Evolutionary conservation across 1,140 invertebrate species (phyloP), one percentile per base, ranked within the genome.

Genomic region (Drosophila truncata): DNA sequence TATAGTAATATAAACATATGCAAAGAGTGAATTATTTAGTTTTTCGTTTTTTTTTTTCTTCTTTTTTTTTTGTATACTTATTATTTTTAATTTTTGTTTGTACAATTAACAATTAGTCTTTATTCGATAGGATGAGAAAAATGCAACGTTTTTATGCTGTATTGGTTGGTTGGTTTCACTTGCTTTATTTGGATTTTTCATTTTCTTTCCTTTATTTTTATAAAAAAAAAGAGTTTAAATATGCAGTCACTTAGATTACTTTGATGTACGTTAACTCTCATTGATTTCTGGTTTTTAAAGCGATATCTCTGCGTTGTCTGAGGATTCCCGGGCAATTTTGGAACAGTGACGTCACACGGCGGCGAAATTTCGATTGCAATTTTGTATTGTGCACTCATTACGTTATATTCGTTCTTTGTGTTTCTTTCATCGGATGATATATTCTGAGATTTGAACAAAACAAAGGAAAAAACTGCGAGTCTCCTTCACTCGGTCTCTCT

Each of bases 401-500:
- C 84, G 85, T 88, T 88, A 90, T 66, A 64, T 85, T 88, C 44
- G 62, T 65, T 71, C 50, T 31, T 58, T 50, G 52, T 49, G 50
- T 50, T 58, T 59, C 50, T 35, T 72, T 72, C 35, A 54, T 70
- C 66, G 62, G 66, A 65, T 66, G 29, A 44, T 71, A 44, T 70
- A 35, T 47, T 81, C 46, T 80, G 80, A 74, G 81, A 71, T 77
- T 70, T 67, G 59, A 73, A 78, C 78, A 87, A 86, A 86, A 86
- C 63, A 86, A 88, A 88, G 77, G 87, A 88, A 90, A 88, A 76
- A 88, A 76, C 71, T 80, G 78, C 80, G 79, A 87, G 80, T 87
- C 84, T 85, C 82, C 78, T 67, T 87, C 58, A 79, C 75, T 83
- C 66, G 73, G 69, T 87, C 57, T 84, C 82, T 83, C 80, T 81